Base-by-base conservation (phyloP, 92 coral and sea anemone species). In the Palythoa grandis region DNA sequence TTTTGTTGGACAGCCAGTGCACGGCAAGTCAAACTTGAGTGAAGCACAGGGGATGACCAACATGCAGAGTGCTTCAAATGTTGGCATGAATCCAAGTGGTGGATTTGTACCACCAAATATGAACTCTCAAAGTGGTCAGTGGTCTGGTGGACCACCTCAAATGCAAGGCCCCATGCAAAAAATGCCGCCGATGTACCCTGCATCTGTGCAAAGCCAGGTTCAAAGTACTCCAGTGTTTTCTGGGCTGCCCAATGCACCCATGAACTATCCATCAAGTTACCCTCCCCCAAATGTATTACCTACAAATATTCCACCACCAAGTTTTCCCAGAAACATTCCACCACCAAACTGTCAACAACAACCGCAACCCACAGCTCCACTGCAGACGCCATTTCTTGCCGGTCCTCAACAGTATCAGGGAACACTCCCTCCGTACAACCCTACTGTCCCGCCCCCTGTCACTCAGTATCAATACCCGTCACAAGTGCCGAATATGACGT, bases 301-400 rank as follows among this genome's bases (percentile, higher is more conserved):
- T 13, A 92, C 98, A 19, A 91, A 84, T 63, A 88, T 93, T 2
- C 92, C 93, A 4, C 96, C 94, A 17, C 82, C 87, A 71, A 92
- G 91, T 17, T 93, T 93, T 76, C 91, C 91, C 13, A 85, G 94
- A 52, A 91, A 93, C 71, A 73, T 93, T 25, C 96, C 96, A 7
- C 96, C 96, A 0, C 96, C 96, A 54, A 94, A 92, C 72, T 91
- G 76, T 87, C 93, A 89, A 1, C 92, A 70, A 77, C 93, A 91
- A 70, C 86, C 52, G 68, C 91, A 83, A n/a, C 71, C 88, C 0
- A 19, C 77, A 2, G 63, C 85, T 19, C 22, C 89, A 29, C 53
- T 60, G 15, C 84, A 67, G 60, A 25, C 86, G 10, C 72, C 72
- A 8, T 70, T 50, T 54, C 77, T 83, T 8, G 8, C 86, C 10